Conservation (phyloP, 2,797 vertebrate genomes). For the Siniperca undulata region DNA sequence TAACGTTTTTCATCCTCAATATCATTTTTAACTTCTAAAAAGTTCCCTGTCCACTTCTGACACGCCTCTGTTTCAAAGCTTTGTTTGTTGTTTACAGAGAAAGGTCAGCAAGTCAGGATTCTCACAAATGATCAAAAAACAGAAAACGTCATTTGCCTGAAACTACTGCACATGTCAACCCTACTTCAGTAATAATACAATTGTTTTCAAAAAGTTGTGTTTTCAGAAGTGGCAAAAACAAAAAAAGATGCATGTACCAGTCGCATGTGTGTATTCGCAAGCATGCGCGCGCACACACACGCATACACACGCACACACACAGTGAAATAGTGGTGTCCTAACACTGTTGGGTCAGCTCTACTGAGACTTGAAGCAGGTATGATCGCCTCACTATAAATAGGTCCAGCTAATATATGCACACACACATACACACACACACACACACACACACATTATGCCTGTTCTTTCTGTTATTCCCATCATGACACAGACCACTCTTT, state of each 20-base stretch:
- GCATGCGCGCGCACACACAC: conserved; percentile 1
- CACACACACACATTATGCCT: not conserved
- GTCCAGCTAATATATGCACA: conserved; percentile 17
- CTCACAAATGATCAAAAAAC: not conserved
- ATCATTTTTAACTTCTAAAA: too few relatives aligned
- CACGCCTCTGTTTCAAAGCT: not conserved
- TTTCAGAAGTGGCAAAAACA: not conserved
- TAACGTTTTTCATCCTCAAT: not conserved
- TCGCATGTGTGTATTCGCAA: conserved; percentile 3
- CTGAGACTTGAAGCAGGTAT: conserved; percentile 52
- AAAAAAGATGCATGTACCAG: not conserved
- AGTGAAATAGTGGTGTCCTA: conserved; percentile 1
- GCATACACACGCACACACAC: conserved; percentile 13
- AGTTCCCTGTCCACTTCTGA: not conserved
- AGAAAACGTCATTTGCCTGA: too few relatives aligned
- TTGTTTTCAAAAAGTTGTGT: too few relatives aligned
- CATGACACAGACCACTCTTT: conserved; percentile 19
- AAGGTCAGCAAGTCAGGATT: not conserved
- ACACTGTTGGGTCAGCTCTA: conserved; percentile 51
- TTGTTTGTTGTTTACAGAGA: not conserved
- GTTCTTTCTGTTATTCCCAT: conserved; percentile 61
- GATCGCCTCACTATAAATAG: conserved; percentile 66
- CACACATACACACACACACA: not conserved
- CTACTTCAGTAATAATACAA: too few relatives aligned
- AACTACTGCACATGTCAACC: not conserved